These are phyloP conservation scores for Scaptomyza cyrtandrae DNA, from an alignment of 2,888 invertebrate species.

Conservation along the genomic window DNA sequence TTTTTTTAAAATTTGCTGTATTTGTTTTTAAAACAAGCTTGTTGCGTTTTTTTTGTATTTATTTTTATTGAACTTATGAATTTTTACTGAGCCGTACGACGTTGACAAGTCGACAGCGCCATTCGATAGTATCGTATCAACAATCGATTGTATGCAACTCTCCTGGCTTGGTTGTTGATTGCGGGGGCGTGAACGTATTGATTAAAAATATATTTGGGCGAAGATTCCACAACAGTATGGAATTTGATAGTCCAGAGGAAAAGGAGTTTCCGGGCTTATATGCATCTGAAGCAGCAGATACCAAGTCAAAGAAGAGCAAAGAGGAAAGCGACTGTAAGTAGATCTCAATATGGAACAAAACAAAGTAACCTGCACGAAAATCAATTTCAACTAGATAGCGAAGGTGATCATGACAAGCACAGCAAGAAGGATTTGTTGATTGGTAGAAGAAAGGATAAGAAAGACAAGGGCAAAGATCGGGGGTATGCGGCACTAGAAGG, in stretches of 20 bases:
- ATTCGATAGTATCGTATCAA: conserved; percentile 12
- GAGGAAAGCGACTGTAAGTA: conserved; percentile 93
- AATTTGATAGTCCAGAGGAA: conserved; percentile 91
- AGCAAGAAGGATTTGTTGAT: conserved; percentile 91
- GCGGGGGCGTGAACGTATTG: conserved; percentile 48
- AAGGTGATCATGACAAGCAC: conserved; percentile 91
- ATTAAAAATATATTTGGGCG: conserved; percentile 34
- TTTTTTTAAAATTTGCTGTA: background rate
- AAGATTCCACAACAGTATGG: conserved; percentile 69
- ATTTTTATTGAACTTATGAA: background rate
- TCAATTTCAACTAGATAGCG: conserved; percentile 87
- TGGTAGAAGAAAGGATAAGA: conserved; percentile 92
- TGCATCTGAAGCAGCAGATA: conserved; percentile 88
- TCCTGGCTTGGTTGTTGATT: conserved; percentile 58
- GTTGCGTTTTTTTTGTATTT: background rate
- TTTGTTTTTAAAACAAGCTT: background rate
- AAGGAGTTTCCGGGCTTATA: conserved; percentile 95
- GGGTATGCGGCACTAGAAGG: conserved; percentile 97
- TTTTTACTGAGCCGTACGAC: background rate
- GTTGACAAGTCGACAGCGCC: conserved; percentile 11
- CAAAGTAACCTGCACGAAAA: conserved; percentile 20
- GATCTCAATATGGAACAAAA: conserved; percentile 11
- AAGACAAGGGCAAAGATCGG: conserved; percentile 91
- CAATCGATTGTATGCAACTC: conserved; percentile 14
- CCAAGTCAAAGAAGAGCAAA: conserved; percentile 85